Evolutionary conservation across 2,888 invertebrate genomes (phyloP), one percentile per base, ranked within the genome.

Genomic region (Lutraria lutraria): DNA sequence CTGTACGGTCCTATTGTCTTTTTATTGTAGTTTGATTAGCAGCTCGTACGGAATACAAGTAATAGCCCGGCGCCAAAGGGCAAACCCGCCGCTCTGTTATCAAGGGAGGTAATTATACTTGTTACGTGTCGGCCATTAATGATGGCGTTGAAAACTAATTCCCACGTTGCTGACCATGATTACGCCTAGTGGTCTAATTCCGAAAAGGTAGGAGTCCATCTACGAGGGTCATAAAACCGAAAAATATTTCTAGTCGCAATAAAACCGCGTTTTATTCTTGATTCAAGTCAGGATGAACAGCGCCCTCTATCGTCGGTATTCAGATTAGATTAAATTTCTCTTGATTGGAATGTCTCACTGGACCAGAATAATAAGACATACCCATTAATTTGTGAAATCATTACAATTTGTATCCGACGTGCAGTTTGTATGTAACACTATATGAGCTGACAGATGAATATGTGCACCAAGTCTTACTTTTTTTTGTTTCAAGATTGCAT

Each of bases 81-180:
- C 53, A 89, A 31, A 81, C 83, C 54, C 31, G 63, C 87, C 80
- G 84, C 72, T 72, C 79, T 86, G 86, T 85, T 89, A 89, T 88
- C 92, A 88, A 81, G 90, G 90, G 90, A 90, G 87, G 89, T 90
- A 89, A 90, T 90, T 92, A 86, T 56, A 56, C 54, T 63, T 53
- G 86, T 92, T 90, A 90, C 88, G 87, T 89, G 85, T 53, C 83
- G 82, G 81, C 63, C 63, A 68, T 87, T 91, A 91, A 90, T 89
- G 89, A 89, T 81, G 72, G 83, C 63, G 88, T 86, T 88, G 90
- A 90, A 85, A 82, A 72, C 79, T 76, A 83, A 81, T 91, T 89
- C 88, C 89, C 88, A 88, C 52, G 79, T 85, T 54, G 53, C 79
- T 79, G 85, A 72, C 79, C 85, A 76, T 43, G 56, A 85, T 85